Evolutionary conservation across 2,797 vertebrate genomes (phyloP).

Genomic region (Onychomys torridus): DNA sequence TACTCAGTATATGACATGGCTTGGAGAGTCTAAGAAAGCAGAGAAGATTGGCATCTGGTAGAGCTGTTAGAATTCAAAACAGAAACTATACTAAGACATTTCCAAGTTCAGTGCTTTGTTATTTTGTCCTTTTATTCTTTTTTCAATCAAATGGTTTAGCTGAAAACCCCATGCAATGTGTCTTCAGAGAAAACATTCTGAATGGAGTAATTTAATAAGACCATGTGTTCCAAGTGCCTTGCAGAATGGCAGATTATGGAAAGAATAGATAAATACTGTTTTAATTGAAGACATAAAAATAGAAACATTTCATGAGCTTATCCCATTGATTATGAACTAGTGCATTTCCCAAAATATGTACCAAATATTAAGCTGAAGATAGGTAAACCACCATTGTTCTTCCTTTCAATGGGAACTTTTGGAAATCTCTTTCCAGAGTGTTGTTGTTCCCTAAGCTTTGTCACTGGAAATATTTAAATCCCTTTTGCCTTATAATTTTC

Average conservation of each 20-base stretch:
- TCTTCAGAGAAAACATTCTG: conserved; percentile 62
- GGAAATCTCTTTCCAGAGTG: background rate
- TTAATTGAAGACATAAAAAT: conserved; percentile 26
- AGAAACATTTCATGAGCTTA: conserved; percentile 67
- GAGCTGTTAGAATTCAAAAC: conserved; percentile 32
- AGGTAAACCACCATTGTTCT: background rate
- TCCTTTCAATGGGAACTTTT: background rate
- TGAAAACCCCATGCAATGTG: conserved; percentile 42
- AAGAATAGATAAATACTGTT: conserved; percentile 60
- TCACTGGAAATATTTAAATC: conserved; percentile 70
- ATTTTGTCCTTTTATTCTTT: conserved; percentile 28
- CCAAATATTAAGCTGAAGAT: conserved; percentile 37
- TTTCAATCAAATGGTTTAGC: conserved; percentile 30
- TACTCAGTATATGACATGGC: background rate
- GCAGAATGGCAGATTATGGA: conserved; percentile 42
- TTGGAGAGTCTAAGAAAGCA: conserved; percentile 26
- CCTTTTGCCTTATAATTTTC: conserved; percentile 64
- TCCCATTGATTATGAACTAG: conserved; percentile 32
- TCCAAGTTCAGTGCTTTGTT: conserved; percentile 44
- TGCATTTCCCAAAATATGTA: background rate
- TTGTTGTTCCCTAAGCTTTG: conserved; percentile 18
- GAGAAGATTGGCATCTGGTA: conserved; percentile 33
- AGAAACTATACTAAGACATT: conserved; percentile 51
- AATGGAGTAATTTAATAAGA: conserved; percentile 68
- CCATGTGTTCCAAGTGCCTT: background rate